These are phyloP conservation scores for Montipora cactus DNA, from an alignment of 64 coral and sea anemone genomes.

Conservation along the genomic window DNA sequence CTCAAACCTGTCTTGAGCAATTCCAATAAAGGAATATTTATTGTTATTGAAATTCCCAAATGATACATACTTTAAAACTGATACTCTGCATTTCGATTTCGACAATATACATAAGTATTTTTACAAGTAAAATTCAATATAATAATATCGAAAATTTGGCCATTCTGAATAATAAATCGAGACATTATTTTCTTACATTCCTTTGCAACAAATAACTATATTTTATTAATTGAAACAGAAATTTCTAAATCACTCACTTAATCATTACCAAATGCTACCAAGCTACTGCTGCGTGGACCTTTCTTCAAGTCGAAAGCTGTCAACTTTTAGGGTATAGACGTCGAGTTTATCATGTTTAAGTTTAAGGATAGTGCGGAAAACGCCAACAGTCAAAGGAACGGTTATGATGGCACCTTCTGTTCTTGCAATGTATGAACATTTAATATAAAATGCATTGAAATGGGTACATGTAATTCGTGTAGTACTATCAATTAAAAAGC, in stretches of 20 bases:
- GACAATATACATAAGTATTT: conserved; percentile 57
- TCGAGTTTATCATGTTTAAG: not conserved
- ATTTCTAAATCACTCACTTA: not conserved
- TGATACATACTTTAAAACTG: conserved; percentile 36
- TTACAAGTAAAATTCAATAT: conserved; percentile 54
- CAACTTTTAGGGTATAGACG: not conserved
- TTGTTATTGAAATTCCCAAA: conserved; percentile 38
- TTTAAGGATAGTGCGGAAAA: not conserved
- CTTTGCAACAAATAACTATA: conserved; percentile 18
- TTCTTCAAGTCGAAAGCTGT: not conserved
- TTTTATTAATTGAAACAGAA: not conserved
- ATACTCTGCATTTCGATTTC: conserved; percentile 43
- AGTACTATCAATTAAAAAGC: not conserved
- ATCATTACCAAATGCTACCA: not conserved
- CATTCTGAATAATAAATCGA: conserved; percentile 15
- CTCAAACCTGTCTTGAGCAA: not conserved
- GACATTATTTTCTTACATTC: conserved; percentile 42
- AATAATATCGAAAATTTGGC: conserved; percentile 27
- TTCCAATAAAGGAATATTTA: conserved; percentile 5
- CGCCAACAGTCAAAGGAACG: not conserved
- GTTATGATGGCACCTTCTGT: not conserved
- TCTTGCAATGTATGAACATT: not conserved
- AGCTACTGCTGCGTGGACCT: too few relatives aligned
- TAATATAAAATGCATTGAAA: not conserved
- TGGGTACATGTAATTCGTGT: not conserved